phyloP scores from a whole-genome alignment of 2,888 invertebrate species.

The Asteroscopus sphinx region DNA sequence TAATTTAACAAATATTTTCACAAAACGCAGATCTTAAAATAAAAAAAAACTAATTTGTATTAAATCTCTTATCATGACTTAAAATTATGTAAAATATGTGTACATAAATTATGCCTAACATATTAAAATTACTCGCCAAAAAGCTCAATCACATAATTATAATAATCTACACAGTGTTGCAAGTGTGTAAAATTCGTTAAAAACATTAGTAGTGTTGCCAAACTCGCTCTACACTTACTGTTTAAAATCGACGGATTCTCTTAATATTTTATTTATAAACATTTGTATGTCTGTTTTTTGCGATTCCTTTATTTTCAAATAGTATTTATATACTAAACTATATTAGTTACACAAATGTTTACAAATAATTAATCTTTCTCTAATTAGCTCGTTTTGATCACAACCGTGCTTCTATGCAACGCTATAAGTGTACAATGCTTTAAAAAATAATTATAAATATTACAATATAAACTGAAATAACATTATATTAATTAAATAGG shows the following conservation, averaged over 20 bases:
- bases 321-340: not conserved
- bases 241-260: slow-evolving; percentile 70
- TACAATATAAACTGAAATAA: slow-evolving; percentile 35
- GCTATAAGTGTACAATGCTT: slow-evolving; percentile 49
- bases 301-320: not conserved
- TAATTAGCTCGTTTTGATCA: slow-evolving; percentile 56
- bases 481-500: slow-evolving; percentile 32
- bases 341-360: slow-evolving; percentile 41
- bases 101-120: slow-evolving; percentile 62
- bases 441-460: slow-evolving; percentile 51
- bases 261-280: slow-evolving; percentile 50
- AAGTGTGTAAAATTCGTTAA: slow-evolving; percentile 63
- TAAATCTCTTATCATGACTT: slow-evolving; percentile 60
- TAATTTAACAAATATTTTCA: slow-evolving; percentile 46
- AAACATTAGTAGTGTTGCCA: slow-evolving; percentile 70
- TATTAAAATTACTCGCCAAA: slow-evolving; percentile 63
- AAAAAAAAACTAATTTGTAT: slow-evolving; percentile 76
- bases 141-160: slow-evolving; percentile 74
- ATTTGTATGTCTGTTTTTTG: slow-evolving; percentile 32
- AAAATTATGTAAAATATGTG: slow-evolving; percentile 61
- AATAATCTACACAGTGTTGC: slow-evolving; percentile 66
- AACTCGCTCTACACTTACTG: slow-evolving; percentile 52
- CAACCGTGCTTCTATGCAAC: slow-evolving; percentile 64
- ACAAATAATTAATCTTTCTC: slow-evolving; percentile 47
- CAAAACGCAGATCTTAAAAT: slow-evolving; percentile 63